These are phyloP conservation scores for Trichacis sp. DNA, from an alignment of 2,888 invertebrate genomes.

Conservation along the genomic window DNA sequence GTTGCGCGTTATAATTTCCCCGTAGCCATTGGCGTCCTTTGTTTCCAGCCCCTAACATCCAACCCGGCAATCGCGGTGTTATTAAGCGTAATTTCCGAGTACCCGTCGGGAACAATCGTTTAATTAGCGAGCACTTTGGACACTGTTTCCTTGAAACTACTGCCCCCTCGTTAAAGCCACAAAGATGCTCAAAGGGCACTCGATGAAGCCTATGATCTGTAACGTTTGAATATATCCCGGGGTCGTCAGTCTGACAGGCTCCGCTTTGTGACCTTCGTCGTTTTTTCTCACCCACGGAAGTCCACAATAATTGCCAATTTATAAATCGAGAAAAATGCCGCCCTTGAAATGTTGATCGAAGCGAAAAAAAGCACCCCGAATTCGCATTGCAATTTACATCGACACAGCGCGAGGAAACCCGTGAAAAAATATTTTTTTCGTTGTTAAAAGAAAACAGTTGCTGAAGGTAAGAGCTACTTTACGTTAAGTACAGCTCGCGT, in stretches of 20 bases:
- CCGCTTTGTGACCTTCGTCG: not conserved
- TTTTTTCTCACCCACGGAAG: not conserved
- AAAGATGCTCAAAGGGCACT: not conserved
- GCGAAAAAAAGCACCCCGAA: not conserved
- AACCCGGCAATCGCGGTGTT: conserved; percentile 14
- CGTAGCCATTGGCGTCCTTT: not conserved
- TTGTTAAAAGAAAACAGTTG: not conserved
- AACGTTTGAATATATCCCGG: not conserved
- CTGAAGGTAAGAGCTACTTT: not conserved
- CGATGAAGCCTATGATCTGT: conserved; percentile 13
- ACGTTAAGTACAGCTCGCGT: conserved; percentile 3
- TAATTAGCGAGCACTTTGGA: conserved; percentile 17
- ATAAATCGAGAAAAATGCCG: not conserved
- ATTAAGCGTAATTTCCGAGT: conserved; percentile 21
- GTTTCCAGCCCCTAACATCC: not conserved
- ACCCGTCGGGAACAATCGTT: conserved; percentile 23
- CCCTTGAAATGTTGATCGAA: not conserved
- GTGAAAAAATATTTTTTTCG: not conserved
- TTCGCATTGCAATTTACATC: too few species aligned
- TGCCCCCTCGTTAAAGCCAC: conserved; percentile 18
- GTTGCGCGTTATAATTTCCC: not conserved
- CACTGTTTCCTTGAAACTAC: conserved; percentile 18
- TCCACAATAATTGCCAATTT: not conserved
- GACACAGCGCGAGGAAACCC: too few species aligned
- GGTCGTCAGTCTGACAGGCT: conserved; percentile 6